phyloP scores from a whole-genome alignment of 1,140 invertebrate species.

The Pissodes strobi region DNA sequence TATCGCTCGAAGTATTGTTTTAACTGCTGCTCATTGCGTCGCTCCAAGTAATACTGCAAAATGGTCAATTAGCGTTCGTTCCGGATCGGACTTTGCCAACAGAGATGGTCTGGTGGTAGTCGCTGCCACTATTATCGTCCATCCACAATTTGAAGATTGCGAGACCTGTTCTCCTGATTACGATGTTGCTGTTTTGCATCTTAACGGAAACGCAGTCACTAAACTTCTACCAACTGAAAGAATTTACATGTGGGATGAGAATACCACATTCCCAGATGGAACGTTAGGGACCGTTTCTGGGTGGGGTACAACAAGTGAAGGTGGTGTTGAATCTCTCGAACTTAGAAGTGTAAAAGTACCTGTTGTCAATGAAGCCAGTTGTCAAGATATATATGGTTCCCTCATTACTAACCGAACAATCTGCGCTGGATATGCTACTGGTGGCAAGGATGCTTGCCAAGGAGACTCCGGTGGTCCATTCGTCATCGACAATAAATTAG shows the following conservation, averaged over 20 bases:
- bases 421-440: slow-evolving; percentile 53
- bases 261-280: slow-evolving; percentile 15
- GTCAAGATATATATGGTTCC: slow-evolving; percentile 18
- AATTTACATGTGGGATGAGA: neutral
- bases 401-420: slow-evolving; percentile 54
- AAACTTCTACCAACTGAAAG: neutral
- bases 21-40: slow-evolving; percentile 72
- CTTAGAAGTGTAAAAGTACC: slow-evolving; percentile 19
- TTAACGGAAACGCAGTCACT: too few species aligned
- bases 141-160: too few species aligned
- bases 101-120: too few species aligned
- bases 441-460: slow-evolving; percentile 62
- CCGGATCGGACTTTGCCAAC: too few species aligned
- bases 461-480: slow-evolving; percentile 69
- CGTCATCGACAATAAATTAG: slow-evolving; percentile 50
- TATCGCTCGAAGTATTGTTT: slow-evolving; percentile 60
- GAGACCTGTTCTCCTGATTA: slow-evolving; percentile 57
- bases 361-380: slow-evolving; percentile 3
- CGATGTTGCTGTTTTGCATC: slow-evolving; percentile 62
- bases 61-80: slow-evolving; percentile 1
- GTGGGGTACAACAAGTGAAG: too few species aligned
- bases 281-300: too few species aligned
- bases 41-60: slow-evolving; percentile 40
- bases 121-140: too few species aligned
- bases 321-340: slow-evolving; percentile 43